Conservation (phyloP, 1,140 invertebrate species). For the Drosophila varians region DNA sequence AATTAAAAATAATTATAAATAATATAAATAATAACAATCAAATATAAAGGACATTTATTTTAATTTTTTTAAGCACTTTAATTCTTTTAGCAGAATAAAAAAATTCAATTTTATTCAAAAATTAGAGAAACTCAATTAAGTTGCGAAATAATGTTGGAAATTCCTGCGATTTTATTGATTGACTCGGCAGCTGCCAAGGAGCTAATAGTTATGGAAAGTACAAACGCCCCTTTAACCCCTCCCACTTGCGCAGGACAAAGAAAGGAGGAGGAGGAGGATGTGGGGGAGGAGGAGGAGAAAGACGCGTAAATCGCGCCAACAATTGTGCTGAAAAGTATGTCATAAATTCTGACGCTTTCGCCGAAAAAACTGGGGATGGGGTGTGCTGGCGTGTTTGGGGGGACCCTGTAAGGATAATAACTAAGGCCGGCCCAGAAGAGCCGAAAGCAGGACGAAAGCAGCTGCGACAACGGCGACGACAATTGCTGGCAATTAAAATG, state of each 20-base stretch:
- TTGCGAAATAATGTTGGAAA: constrained; percentile 17
- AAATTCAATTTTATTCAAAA: neutral
- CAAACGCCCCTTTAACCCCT: neutral
- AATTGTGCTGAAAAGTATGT: constrained; percentile 79
- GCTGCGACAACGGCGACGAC: constrained; percentile 60
- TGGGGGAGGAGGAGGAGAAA: constrained; percentile 5
- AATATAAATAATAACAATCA: no score
- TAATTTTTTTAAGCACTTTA: no score
- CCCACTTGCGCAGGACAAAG: no score
- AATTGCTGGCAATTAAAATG: constrained; percentile 83
- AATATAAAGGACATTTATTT: no score
- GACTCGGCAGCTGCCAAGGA: constrained; percentile 43
- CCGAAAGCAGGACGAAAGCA: constrained; percentile 49
- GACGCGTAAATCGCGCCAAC: constrained; percentile 75
- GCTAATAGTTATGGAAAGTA: constrained; percentile 41
- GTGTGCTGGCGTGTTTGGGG: neutral
- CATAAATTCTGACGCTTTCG: constrained; percentile 74
- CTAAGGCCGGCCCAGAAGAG: constrained; percentile 3
- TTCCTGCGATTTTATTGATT: constrained; percentile 42
- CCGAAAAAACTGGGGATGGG: constrained; percentile 19
- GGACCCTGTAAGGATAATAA: neutral
- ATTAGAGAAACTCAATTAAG: constrained; percentile 1
- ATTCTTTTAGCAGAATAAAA: no score
- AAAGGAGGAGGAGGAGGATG: neutral
- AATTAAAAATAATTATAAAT: no score